Base-by-base conservation (phyloP, 1,140 invertebrate species). In the Steinernema feltiae region DNA sequence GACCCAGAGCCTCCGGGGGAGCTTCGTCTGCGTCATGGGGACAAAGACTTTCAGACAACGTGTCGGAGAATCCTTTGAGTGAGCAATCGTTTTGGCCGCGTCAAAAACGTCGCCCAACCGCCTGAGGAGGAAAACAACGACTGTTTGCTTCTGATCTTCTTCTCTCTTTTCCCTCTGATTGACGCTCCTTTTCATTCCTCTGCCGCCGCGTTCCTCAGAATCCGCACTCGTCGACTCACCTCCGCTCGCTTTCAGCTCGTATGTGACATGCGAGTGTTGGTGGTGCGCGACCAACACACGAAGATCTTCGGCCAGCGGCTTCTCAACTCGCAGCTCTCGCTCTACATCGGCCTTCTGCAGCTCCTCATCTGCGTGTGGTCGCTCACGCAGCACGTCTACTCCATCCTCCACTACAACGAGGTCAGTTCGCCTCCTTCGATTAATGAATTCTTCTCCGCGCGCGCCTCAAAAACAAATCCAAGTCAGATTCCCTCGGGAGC, bases 331-430 rank as follows among this genome's bases (percentile, higher is more conserved):
- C 82, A 84, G 53, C 75, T 84, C 30, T 79, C 78, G 17, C 69
- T 84, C 24, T 84, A 78, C 48, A 79, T 84, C 32, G 80, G 82
- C n/a, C 31, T 83, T 15, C 63, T 79, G 46, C 83, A 84, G 76
- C 69, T 83, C 27, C 15, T 84, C 48, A 76, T 84, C 29, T 82
- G 82, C 48, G 12, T 84, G 24, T 84, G 84, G 83, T 75, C 79
- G 0, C 73, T 84, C n/a, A 69, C 82, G n/a, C 83, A 84, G 48
- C 83, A 84, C 71, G 41, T 84, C 35, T 82, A 80, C 41, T 81
- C 82, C 1, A 75, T 84, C 35, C 48, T 80, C 31, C 32, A 46
- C 32, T 80, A 83, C 32, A 73, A 82, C 32, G 63, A 82, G 77
- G 83, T 85, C 29, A 69, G 32, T 78, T n/a, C n/a, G 35, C 35